Percentiles rank a stretch among this genome's conserved stretches.
Conservation (phyloP, 1,140 invertebrate genomes). For the Chironomus striatipennis region DNA sequence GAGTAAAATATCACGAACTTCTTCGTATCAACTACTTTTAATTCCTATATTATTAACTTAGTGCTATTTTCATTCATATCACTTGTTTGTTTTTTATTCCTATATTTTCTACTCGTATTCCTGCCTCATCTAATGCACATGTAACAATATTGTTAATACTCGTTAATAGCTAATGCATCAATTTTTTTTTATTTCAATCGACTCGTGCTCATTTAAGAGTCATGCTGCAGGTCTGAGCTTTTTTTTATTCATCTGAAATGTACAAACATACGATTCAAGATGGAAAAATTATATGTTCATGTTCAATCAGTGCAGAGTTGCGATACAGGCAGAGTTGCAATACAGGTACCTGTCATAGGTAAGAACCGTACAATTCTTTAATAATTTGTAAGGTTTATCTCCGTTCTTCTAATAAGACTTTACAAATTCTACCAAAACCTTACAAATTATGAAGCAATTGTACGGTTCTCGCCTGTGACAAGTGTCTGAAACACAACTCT, state of each 20-base stretch:
- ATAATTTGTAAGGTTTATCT: too few species aligned
- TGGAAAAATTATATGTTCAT: not conserved
- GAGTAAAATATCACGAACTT: too few species aligned
- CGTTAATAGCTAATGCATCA: not conserved
- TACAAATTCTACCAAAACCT: too few species aligned
- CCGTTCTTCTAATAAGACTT: too few species aligned
- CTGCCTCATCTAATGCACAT: not conserved
- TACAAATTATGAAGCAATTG: too few species aligned
- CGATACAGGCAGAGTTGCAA: too few species aligned
- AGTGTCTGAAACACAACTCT: too few species aligned
- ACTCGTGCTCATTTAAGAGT: conserved; percentile 1
- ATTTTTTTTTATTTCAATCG: not conserved
- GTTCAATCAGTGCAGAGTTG: too few species aligned
- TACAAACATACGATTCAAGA: not conserved
- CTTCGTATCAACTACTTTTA: not conserved
- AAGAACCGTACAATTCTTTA: too few species aligned
- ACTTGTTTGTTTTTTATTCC: not conserved
- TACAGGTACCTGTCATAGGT: too few species aligned
- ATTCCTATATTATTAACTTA: not conserved
- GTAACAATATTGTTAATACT: not conserved
- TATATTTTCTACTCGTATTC: not conserved
- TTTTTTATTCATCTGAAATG: not conserved
- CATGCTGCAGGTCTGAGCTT: not conserved
- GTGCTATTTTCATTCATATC: not conserved
- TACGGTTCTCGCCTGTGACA: too few species aligned